phyloP scores from a whole-genome alignment of 2,113 vertebrate genomes.

The Numida meleagris region DNA sequence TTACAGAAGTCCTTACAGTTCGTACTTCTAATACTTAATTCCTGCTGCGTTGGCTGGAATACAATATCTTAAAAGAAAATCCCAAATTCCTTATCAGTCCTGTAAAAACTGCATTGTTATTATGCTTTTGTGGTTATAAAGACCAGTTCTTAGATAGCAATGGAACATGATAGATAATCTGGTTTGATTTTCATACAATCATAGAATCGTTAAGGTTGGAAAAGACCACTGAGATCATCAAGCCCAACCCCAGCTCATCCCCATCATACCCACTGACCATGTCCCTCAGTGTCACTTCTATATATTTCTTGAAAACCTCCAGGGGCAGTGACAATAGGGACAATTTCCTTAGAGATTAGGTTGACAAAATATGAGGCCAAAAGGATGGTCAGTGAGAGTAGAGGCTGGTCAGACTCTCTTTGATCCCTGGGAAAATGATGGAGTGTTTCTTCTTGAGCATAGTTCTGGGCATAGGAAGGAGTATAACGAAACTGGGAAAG shows the following conservation, averaged over 20 bases:
- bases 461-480: neutral
- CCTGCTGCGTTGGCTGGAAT: neutral
- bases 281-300: too few relatives aligned
- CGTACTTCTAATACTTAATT: neutral
- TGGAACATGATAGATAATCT: neutral
- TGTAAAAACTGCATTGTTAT: neutral
- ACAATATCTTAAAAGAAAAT: accelerated
- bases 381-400: neutral
- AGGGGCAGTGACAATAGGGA: too few relatives aligned
- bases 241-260: too few relatives aligned
- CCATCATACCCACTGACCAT: too few relatives aligned
- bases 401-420: neutral
- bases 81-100: neutral
- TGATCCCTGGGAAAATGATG: neutral
- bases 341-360: neutral
- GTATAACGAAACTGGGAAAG: neutral
- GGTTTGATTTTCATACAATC: neutral
- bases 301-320: too few relatives aligned
- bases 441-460: accelerated
- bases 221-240: too few relatives aligned
- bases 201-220: too few relatives aligned
- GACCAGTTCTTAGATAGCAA: neutral
- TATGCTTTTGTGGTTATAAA: neutral
- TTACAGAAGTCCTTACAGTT: neutral
- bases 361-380: neutral